Percentiles rank a stretch among this genome's conserved stretches.
Evolutionary conservation across 2,797 vertebrate genomes (phyloP).

Genomic region (Coccyzus lansbergi): DNA sequence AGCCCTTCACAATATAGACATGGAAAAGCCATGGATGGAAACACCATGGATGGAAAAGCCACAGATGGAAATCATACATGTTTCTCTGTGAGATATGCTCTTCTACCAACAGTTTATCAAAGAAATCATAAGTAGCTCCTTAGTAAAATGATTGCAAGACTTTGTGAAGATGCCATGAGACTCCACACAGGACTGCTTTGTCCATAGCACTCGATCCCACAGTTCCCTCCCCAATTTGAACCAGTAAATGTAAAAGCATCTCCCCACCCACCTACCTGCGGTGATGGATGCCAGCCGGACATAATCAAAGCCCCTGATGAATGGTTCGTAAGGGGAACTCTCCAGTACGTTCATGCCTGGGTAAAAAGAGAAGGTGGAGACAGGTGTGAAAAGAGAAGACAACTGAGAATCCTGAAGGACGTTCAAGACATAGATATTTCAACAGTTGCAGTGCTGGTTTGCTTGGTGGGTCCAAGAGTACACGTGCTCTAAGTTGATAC

Average conservation of each 20-base stretch:
- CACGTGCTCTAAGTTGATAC: accelerated
- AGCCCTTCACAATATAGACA: neutral
- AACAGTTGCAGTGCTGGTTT: neutral
- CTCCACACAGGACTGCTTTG: neutral
- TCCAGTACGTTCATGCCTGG: conserved; percentile 89
- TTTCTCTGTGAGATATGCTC: neutral
- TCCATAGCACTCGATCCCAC: accelerated
- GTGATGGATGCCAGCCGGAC: conserved; percentile 92
- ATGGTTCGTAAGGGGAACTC: conserved; percentile 88
- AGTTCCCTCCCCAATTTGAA: too few species aligned
- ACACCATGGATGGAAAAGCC: neutral
- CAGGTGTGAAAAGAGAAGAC: neutral
- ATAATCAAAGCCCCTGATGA: conserved; percentile 87
- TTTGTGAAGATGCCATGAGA: neutral
- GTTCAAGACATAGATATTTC: neutral
- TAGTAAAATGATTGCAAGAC: neutral
- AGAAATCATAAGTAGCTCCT: neutral
- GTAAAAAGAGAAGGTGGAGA: neutral
- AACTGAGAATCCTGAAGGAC: neutral
- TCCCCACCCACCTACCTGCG: conserved; percentile 79
- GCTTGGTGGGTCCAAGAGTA: neutral
- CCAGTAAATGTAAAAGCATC: too few species aligned
- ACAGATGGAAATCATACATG: neutral
- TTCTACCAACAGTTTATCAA: neutral
- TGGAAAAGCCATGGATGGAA: neutral